A percentile compares a stretch with the other conserved stretches of the same genome.
Evolutionary conservation across 2,888 invertebrate species (phyloP).

Genomic region (Calliscelio sp.): DNA sequence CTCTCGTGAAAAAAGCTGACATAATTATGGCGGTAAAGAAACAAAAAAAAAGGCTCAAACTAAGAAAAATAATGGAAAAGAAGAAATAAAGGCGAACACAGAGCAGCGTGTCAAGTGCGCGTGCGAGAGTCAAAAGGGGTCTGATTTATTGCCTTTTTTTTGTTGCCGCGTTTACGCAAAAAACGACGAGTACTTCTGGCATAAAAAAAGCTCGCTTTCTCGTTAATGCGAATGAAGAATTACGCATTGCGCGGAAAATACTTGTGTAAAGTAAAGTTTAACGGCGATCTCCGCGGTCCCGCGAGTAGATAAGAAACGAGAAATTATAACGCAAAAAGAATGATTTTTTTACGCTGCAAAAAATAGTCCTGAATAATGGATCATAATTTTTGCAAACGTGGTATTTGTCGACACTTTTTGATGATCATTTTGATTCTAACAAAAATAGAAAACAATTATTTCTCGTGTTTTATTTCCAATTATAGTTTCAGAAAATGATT

Average conservation of each 20-base stretch:
- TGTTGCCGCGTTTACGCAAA: background rate
- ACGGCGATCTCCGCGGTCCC: background rate
- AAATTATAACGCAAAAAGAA: background rate
- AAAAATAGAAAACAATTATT: too few relatives aligned
- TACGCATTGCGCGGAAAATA: constrained; percentile 14
- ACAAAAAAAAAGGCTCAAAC: background rate
- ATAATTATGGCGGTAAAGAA: too few relatives aligned
- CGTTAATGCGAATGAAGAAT: constrained; percentile 23
- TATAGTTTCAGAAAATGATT: too few relatives aligned
- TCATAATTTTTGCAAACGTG: constrained; percentile 14
- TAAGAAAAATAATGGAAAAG: background rate
- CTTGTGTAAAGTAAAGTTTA: constrained; percentile 13
- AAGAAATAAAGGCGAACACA: background rate
- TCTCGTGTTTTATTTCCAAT: too few relatives aligned
- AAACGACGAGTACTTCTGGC: background rate
- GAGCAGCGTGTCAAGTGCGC: background rate
- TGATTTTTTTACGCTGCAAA: background rate
- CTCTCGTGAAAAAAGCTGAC: too few relatives aligned
- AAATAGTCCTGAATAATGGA: constrained; percentile 11
- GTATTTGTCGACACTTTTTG: background rate
- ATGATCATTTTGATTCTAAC: too few relatives aligned
- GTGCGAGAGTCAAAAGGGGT: constrained; percentile 19
- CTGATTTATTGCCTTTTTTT: constrained; percentile 9
- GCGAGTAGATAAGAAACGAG: background rate
- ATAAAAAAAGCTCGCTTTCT: constrained; percentile 22